phyloP scores from a whole-genome alignment of 1,140 invertebrate genomes.

The Drosophila lini region DNA sequence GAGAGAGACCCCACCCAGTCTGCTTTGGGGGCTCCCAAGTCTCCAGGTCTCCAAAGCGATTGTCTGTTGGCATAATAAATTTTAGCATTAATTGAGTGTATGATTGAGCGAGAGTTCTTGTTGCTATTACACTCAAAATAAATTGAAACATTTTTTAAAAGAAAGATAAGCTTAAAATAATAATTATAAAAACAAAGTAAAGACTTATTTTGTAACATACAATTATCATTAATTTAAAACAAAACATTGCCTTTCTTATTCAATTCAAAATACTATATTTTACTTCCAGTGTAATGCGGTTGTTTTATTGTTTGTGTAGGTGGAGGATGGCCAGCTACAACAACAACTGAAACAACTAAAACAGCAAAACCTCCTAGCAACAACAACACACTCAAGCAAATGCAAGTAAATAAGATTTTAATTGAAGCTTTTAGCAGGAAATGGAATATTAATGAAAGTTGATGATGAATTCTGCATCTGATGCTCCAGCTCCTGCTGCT shows the following conservation, averaged over 20 bases:
- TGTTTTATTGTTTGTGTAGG: slow-evolving; percentile 21
- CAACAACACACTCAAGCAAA: slow-evolving; percentile 30
- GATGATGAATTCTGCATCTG: slow-evolving; percentile 42
- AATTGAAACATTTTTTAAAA: not conserved
- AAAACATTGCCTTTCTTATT: not conserved
- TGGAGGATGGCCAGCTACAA: slow-evolving; percentile 1
- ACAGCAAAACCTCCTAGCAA: slow-evolving; percentile 5
- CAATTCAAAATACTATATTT: not conserved
- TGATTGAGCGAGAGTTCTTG: slow-evolving; percentile 31
- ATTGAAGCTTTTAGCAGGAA: slow-evolving; percentile 74
- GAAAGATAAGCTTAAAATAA: not conserved
- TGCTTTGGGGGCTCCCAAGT: slow-evolving; percentile 4
- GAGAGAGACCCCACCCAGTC: slow-evolving; percentile 23
- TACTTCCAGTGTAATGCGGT: slow-evolving; percentile 1
- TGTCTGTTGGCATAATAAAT: slow-evolving; percentile 46
- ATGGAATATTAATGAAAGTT: slow-evolving; percentile 69
- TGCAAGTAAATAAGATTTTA: slow-evolving; percentile 69
- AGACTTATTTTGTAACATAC: not conserved
- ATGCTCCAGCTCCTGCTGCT: slow-evolving; percentile 5
- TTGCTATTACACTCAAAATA: slow-evolving; percentile 6
- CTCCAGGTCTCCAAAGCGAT: slow-evolving; percentile 26
- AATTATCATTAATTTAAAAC: not conserved
- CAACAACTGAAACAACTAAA: slow-evolving; percentile 5
- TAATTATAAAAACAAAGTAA: not conserved
- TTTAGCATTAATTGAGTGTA: slow-evolving; percentile 55